Conservation (phyloP, 2,113 vertebrate species). For the Clarias macrocephalus region DNA sequence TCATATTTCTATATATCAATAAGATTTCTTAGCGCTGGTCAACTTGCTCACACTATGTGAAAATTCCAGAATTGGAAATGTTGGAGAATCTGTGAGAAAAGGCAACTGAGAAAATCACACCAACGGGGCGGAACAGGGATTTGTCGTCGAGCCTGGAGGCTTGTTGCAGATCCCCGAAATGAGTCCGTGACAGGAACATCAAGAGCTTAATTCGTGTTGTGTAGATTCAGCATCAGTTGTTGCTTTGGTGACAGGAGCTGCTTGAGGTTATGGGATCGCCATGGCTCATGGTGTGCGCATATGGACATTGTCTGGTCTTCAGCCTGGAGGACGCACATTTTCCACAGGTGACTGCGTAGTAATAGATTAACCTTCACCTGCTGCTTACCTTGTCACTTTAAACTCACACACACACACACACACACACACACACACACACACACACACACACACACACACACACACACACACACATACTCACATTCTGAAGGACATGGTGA, state of each 20-base stretch:
- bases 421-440: conserved; percentile 33
- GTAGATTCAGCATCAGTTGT: background rate
- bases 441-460: conserved; percentile 25
- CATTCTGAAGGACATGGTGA: conserved; percentile 22
- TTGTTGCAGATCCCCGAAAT: background rate
- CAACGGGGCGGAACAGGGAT: background rate
- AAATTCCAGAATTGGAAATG: background rate
- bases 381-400: conserved; percentile 15
- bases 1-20: too few relatives aligned
- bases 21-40: too few relatives aligned
- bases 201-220: background rate
- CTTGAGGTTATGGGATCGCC: background rate
- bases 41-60: too few relatives aligned
- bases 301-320: background rate
- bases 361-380: conserved; percentile 37
- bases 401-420: conserved; percentile 15
- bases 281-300: background rate
- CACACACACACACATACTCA: conserved; percentile 27
- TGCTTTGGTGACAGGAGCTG: background rate
- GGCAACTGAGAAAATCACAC: background rate
- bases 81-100: background rate
- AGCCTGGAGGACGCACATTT: background rate
- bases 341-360: background rate
- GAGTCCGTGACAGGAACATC: background rate
- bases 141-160: background rate